These are phyloP conservation scores for Leguminivora glycinivorella DNA, from an alignment of 1,140 invertebrate genomes.

Conservation along the genomic window DNA sequence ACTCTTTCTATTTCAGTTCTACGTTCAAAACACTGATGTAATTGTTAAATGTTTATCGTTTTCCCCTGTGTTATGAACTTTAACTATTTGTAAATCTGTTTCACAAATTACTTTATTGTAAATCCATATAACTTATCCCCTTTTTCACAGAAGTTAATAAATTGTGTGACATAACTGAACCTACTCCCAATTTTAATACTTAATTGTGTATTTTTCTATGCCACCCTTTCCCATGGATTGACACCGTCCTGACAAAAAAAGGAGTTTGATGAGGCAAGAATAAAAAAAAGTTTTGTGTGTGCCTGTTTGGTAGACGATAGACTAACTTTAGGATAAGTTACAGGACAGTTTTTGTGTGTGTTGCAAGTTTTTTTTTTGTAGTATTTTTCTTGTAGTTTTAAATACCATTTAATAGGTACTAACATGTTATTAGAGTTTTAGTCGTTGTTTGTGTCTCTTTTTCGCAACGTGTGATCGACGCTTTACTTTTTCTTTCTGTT, in stretches of 20 bases:
- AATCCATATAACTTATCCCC: not conserved
- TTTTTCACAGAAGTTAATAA: not conserved
- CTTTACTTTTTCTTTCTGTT: not conserved
- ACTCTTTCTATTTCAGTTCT: no score
- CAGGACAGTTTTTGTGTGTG: not conserved
- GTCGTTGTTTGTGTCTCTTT: not conserved
- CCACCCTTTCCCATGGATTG: constrained; percentile 59
- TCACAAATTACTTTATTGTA: not conserved
- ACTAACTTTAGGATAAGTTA: not conserved
- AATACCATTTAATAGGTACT: not conserved
- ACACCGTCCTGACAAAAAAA: constrained; percentile 46
- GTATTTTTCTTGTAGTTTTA: not conserved
- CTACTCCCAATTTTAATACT: constrained; percentile 33
- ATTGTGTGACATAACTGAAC: not conserved
- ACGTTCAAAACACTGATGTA: no score
- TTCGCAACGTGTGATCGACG: not conserved
- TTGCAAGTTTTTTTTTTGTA: not conserved
- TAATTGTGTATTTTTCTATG: constrained; percentile 63
- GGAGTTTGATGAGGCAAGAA: constrained; percentile 83
- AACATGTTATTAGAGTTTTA: not conserved
- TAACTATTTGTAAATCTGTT: no score
- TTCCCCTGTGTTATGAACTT: no score
- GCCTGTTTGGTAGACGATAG: constrained; percentile 1
- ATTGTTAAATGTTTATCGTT: no score
- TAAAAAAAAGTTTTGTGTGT: no score